A percentile compares a stretch with the other conserved stretches of the same genome.
These are phyloP conservation scores for Anthrax anthrax DNA, from an alignment of 2,888 invertebrate genomes.

Conservation along the genomic window DNA sequence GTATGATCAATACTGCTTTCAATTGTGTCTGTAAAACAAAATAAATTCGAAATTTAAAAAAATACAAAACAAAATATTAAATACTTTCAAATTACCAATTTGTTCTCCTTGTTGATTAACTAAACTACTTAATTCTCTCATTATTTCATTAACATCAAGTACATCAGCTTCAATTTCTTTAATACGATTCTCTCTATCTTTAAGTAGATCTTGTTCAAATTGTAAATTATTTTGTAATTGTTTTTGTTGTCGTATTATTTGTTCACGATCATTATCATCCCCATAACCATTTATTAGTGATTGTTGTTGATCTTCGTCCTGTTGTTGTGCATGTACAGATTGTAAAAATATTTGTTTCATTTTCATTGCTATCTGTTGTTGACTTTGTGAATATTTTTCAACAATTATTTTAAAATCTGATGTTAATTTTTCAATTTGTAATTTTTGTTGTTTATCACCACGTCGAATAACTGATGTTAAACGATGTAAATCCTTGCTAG, in stretches of 20 bases:
- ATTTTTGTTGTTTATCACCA: conserved; percentile 63
- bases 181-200: conserved; percentile 68
- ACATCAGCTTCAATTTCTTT: conserved; percentile 68
- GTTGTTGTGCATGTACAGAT: conserved; percentile 16
- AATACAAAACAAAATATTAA: conserved; percentile 5
- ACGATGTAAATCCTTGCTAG: conserved; percentile 56
- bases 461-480: conserved; percentile 53
- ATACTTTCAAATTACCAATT: conserved; percentile 43
- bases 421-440: conserved; percentile 71
- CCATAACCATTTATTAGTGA: conserved; percentile 32
- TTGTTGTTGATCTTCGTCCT: conserved; percentile 25
- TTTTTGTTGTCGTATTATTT: conserved; percentile 28
- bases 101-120: conserved; percentile 57
- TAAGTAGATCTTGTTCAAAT: conserved; percentile 64
- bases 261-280: conserved; percentile 21
- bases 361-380: conserved; percentile 58
- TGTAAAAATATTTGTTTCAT: conserved; percentile 39
- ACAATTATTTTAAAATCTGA: conserved; percentile 70
- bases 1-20: conserved; percentile 68
- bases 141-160: conserved; percentile 69
- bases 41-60: conserved; percentile 7
- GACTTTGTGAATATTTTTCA: conserved; percentile 59
- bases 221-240: conserved; percentile 36
- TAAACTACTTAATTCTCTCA: conserved; percentile 57
- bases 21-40: conserved; percentile 53